Percentiles rank a stretch among this genome's conserved stretches.
phyloP scores from a whole-genome alignment of 92 coral and sea anemone species.

The Diadumene lineata region DNA sequence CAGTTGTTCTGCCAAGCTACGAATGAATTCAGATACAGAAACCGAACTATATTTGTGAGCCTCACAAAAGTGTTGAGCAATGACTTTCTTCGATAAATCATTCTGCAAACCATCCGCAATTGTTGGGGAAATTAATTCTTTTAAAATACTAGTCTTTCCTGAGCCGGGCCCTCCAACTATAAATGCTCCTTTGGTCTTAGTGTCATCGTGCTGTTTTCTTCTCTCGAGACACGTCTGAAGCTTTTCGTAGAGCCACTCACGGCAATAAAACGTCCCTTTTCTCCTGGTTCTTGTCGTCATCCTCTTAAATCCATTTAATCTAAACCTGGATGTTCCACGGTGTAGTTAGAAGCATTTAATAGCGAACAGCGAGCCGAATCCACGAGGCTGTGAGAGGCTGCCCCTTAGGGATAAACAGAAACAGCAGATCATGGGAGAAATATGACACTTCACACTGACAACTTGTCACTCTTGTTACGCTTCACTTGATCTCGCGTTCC shows the following conservation, averaged over 20 bases:
- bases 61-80: conserved; percentile 86
- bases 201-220: conserved; percentile 71
- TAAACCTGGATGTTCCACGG: conserved; percentile 8
- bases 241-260: conserved; percentile 98
- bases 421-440: conserved; percentile 27
- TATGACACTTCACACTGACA: conserved; percentile 39
- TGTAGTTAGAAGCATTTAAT: background rate
- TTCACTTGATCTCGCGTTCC: conserved; percentile 29
- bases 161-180: conserved; percentile 96
- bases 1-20: conserved; percentile 89
- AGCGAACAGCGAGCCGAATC: conserved; percentile 21
- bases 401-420: conserved; percentile 31
- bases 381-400: conserved; percentile 31
- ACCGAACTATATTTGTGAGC: conserved; percentile 80
- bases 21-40: conserved; percentile 81
- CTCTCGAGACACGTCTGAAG: conserved; percentile 76
- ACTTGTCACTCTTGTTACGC: conserved; percentile 40
- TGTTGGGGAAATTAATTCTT: conserved; percentile 79
- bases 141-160: conserved; percentile 86
- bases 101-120: conserved; percentile 63
- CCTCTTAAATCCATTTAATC: conserved; percentile 13
- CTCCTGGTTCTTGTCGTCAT: conserved; percentile 58
- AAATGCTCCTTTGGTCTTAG: conserved; percentile 87
- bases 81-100: conserved; percentile 72
- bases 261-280: conserved; percentile 79